phyloP scores from a whole-genome alignment of 2,888 invertebrate genomes.

The Schrankia costaestrigalis region DNA sequence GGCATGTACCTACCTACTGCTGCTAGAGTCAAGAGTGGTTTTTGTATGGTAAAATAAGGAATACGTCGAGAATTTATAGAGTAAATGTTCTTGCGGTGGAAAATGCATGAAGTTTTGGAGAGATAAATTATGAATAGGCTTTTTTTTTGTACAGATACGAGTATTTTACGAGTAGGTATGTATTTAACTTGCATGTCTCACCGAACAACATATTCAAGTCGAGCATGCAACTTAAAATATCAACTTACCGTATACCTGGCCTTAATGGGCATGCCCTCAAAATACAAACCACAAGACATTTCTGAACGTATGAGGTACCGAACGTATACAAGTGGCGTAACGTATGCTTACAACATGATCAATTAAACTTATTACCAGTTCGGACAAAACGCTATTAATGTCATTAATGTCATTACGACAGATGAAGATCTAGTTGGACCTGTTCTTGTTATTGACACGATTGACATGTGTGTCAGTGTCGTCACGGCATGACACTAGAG shows the following conservation, averaged over 20 bases:
- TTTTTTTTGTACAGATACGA: too few relatives aligned
- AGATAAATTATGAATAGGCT: too few relatives aligned
- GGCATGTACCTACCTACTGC: too few relatives aligned
- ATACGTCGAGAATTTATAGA: too few relatives aligned
- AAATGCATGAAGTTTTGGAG: too few relatives aligned
- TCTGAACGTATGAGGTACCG: neutral
- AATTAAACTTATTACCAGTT: slow-evolving; percentile 21
- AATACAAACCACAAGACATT: neutral
- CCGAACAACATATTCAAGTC: too few relatives aligned
- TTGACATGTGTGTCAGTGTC: slow-evolving; percentile 40
- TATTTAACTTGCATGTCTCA: too few relatives aligned
- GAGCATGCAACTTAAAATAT: too few relatives aligned
- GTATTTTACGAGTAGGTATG: too few relatives aligned
- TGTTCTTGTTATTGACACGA: slow-evolving; percentile 14
- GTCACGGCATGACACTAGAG: slow-evolving; percentile 20
- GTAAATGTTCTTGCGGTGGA: too few relatives aligned
- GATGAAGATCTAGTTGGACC: slow-evolving; percentile 29
- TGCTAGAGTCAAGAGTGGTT: too few relatives aligned
- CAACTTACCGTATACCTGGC: neutral
- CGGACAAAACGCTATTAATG: slow-evolving; percentile 14
- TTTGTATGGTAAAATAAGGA: too few relatives aligned
- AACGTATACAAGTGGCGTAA: slow-evolving; percentile 3
- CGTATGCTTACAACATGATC: slow-evolving; percentile 18
- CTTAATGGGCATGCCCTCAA: slow-evolving; percentile 1
- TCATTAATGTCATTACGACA: slow-evolving; percentile 19